Conservation (phyloP, 2,888 invertebrate species). For the Brachyopa scutellaris region DNA sequence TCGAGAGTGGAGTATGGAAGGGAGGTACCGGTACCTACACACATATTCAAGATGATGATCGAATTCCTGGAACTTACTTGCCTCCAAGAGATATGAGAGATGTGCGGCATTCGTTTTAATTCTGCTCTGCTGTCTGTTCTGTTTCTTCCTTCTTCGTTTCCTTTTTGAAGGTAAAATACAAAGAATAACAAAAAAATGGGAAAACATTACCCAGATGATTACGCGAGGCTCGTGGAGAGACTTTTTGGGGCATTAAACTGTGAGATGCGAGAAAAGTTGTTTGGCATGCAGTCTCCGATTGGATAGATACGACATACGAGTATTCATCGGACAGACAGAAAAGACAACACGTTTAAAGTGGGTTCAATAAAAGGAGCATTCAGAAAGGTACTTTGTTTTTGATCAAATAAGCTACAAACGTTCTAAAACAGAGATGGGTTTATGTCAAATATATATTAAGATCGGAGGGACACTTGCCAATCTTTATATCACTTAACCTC, state of each 20-base stretch:
- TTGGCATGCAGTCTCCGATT: constrained; percentile 32
- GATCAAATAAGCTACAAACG: too few relatives aligned
- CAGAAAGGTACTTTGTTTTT: background rate
- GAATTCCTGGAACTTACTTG: constrained; percentile 77
- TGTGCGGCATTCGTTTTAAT: constrained; percentile 72
- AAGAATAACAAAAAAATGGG: constrained; percentile 49
- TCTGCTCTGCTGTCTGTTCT: constrained; percentile 39
- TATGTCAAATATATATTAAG: too few relatives aligned
- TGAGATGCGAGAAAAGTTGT: constrained; percentile 13
- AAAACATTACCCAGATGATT: constrained; percentile 61
- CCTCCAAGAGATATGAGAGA: constrained; percentile 72
- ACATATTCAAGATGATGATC: constrained; percentile 75
- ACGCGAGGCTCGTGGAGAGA: constrained; percentile 46
- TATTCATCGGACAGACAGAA: too few relatives aligned
- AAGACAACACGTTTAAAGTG: constrained; percentile 1
- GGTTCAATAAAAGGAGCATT: background rate
- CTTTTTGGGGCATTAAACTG: constrained; percentile 42
- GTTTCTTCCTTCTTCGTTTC: constrained; percentile 12
- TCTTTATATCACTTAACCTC: too few relatives aligned
- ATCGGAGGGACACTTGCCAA: too few relatives aligned
- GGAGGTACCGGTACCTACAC: too few relatives aligned
- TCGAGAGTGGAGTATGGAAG: constrained; percentile 13
- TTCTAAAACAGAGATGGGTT: too few relatives aligned
- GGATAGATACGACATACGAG: background rate
- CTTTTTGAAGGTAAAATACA: constrained; percentile 14